Evolutionary conservation across 2,888 invertebrate species (phyloP).

Genomic region (Cosmopolites sordidus): DNA sequence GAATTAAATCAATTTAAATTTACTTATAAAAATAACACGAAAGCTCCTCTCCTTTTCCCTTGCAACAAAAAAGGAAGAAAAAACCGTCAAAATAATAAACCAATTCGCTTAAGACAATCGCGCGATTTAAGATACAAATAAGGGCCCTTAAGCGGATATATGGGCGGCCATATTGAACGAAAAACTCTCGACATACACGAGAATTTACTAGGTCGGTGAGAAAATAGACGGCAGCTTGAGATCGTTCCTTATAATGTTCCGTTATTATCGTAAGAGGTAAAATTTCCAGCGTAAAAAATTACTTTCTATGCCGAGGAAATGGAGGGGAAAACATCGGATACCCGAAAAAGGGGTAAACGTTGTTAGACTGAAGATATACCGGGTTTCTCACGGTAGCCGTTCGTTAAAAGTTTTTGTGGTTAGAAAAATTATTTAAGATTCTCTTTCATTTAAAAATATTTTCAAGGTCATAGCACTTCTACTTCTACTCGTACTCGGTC

Average conservation of each 20-base stretch:
- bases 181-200: background rate
- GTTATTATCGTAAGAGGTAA: conserved; percentile 4
- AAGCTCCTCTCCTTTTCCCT: too few relatives aligned
- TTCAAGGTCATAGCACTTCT: too few relatives aligned
- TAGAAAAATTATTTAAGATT: too few relatives aligned
- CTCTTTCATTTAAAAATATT: too few relatives aligned
- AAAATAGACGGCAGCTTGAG: background rate
- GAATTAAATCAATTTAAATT: too few relatives aligned
- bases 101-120: conserved; percentile 6
- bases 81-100: conserved; percentile 1
- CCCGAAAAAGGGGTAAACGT: background rate
- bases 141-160: conserved; percentile 1
- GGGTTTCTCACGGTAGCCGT: too few relatives aligned
- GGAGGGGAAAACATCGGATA: background rate
- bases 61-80: too few relatives aligned
- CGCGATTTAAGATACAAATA: conserved; percentile 5
- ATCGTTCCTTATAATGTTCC: conserved; percentile 1
- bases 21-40: too few relatives aligned
- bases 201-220: background rate
- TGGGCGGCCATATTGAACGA: background rate
- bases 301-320: background rate
- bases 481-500: too few relatives aligned
- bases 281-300: conserved; percentile 4
- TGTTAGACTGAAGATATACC: background rate
- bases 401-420: background rate